These are phyloP conservation scores for Acestrorhynchus altus DNA, from an alignment of 2,797 vertebrate species.

Conservation along the genomic window DNA sequence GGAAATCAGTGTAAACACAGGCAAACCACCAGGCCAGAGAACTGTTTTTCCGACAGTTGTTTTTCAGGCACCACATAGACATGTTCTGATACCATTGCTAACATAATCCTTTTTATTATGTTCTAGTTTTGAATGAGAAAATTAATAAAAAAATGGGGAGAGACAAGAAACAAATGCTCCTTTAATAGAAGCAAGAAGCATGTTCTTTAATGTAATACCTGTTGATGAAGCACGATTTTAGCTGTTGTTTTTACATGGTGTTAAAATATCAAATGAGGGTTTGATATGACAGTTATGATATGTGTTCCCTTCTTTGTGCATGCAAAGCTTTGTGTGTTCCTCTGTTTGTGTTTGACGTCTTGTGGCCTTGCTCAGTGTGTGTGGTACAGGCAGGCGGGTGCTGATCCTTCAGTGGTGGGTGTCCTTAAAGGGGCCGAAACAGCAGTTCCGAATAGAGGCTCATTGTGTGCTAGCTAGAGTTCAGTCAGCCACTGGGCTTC, in stretches of 20 bases:
- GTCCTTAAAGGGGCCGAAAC: slow-evolving; percentile 61
- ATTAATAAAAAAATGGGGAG: too few species aligned
- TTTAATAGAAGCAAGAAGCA: too few species aligned
- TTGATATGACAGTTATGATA: not conserved
- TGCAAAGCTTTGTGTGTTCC: slow-evolving; percentile 20
- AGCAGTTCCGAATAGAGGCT: slow-evolving; percentile 67
- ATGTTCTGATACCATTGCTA: too few species aligned
- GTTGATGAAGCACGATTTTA: not conserved
- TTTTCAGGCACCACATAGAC: too few species aligned
- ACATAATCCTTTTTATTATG: too few species aligned
- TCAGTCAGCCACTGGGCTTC: slow-evolving; percentile 58
- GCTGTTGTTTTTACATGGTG: not conserved
- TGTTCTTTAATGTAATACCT: too few species aligned
- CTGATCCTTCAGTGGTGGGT: slow-evolving; percentile 58
- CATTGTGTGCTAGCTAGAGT: slow-evolving; percentile 72
- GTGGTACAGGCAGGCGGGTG: slow-evolving; percentile 11
- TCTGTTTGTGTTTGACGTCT: not conserved
- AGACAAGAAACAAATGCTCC: too few species aligned
- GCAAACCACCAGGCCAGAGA: too few species aligned
- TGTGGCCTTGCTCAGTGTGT: slow-evolving; percentile 13
- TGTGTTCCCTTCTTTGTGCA: slow-evolving; percentile 40
- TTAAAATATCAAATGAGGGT: not conserved
- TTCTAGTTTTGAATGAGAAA: too few species aligned
- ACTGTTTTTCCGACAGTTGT: too few species aligned
- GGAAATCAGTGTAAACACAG: too few species aligned